Conservation (phyloP, 1,140 invertebrate species). For the Cataglyphis hispanica region DNA sequence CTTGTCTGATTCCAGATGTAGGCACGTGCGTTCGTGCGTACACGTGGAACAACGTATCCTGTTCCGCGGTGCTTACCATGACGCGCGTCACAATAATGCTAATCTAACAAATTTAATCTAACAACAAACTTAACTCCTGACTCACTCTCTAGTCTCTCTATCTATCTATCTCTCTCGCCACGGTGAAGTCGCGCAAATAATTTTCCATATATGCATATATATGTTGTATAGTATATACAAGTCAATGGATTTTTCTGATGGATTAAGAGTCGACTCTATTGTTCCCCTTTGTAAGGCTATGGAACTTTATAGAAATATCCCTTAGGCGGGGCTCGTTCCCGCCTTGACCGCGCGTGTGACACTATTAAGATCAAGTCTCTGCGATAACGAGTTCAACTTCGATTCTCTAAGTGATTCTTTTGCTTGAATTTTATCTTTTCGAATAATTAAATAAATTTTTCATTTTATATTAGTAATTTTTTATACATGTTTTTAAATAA, state of each 20-base stretch:
- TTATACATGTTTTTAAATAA: not conserved
- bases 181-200: constrained; percentile 67
- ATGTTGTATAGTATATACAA: not conserved
- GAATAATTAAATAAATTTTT: not conserved
- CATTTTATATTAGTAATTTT: not conserved
- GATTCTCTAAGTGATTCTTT: constrained; percentile 15
- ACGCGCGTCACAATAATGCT: constrained; percentile 78
- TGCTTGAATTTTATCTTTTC: not conserved
- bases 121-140: constrained; percentile 83
- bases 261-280: constrained; percentile 31
- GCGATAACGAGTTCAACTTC: not conserved
- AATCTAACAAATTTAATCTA: constrained; percentile 85
- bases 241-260: constrained; percentile 36
- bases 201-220: constrained; percentile 10
- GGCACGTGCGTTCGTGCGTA: constrained; percentile 30
- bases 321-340: not conserved
- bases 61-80: constrained; percentile 65
- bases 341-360: not conserved
- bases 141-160: constrained; percentile 65
- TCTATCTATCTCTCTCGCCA: constrained; percentile 4
- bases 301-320: not conserved
- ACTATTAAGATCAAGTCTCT: not conserved
- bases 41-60: constrained; percentile 67
- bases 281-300: not conserved
- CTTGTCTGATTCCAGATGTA: not conserved